These are phyloP conservation scores for Strigamia crassipes DNA, from an alignment of 2,888 invertebrate species.

Conservation along the genomic window DNA sequence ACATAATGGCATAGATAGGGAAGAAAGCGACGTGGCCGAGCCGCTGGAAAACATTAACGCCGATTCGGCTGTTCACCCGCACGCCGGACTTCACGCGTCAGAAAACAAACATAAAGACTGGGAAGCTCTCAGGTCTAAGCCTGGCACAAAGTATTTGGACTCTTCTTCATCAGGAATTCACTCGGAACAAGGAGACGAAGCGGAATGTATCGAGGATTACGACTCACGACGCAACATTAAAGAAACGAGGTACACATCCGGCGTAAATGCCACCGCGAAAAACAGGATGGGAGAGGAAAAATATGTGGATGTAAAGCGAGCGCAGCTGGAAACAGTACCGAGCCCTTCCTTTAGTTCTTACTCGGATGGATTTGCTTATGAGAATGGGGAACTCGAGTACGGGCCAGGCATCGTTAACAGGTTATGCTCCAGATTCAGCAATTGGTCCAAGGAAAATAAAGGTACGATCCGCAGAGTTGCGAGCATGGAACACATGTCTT, in stretches of 20 bases:
- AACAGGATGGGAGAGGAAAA: conserved; percentile 44
- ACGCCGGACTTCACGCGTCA: conserved; percentile 24
- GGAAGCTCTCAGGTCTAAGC: conserved; percentile 10
- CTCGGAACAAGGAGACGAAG: conserved; percentile 7
- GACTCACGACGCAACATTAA: neutral
- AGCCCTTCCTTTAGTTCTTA: conserved; percentile 44
- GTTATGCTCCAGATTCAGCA: conserved; percentile 50
- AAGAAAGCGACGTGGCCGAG: neutral
- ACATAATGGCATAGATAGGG: neutral
- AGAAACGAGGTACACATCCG: neutral
- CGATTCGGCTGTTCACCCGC: conserved; percentile 45
- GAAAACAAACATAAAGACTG: conserved; percentile 44
- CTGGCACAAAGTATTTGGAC: neutral
- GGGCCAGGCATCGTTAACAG: conserved; percentile 51
- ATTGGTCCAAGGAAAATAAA: conserved; percentile 39
- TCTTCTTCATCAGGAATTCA: conserved; percentile 12
- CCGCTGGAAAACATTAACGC: neutral
- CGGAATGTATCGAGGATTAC: neutral
- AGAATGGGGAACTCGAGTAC: conserved; percentile 47
- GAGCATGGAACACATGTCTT: conserved; percentile 47
- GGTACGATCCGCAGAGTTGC: conserved; percentile 47
- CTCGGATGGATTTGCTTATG: conserved; percentile 45
- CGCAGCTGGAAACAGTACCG: neutral
- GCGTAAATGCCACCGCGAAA: neutral
- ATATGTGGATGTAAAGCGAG: neutral